phyloP scores from a whole-genome alignment of 2,797 vertebrate genomes.

The Ispidina picta region DNA sequence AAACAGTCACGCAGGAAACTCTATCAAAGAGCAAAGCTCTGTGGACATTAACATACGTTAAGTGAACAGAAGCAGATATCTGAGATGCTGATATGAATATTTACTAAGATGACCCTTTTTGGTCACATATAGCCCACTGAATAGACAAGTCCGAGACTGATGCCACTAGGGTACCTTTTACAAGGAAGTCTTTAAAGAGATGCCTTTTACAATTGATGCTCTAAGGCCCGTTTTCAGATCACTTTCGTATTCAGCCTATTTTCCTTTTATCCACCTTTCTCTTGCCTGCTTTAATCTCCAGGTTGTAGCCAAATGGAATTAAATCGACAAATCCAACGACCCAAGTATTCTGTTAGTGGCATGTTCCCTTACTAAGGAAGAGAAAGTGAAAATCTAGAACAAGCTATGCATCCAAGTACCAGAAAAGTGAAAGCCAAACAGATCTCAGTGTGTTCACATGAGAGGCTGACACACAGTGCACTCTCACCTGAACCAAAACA shows the following conservation, averaged over 20 bases:
- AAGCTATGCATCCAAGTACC: slow-evolving; percentile 3
- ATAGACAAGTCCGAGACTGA: not conserved
- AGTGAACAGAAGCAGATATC: not conserved
- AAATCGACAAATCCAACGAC: not conserved
- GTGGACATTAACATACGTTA: not conserved
- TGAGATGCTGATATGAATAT: not conserved
- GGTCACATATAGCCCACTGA: not conserved
- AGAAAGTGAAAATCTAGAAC: not conserved
- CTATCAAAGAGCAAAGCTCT: fast-evolving
- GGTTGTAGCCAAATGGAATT: not conserved
- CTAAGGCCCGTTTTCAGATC: not conserved
- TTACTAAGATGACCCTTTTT: not conserved
- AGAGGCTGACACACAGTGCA: not conserved
- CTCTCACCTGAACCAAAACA: not conserved
- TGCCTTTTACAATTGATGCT: not conserved
- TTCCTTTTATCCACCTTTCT: not conserved
- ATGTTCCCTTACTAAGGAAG: not conserved
- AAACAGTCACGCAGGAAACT: not conserved
- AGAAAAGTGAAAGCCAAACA: not conserved
- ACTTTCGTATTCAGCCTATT: not conserved
- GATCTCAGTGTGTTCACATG: not conserved
- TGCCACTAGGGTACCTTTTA: not conserved
- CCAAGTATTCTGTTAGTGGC: not conserved
- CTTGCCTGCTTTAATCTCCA: not conserved
- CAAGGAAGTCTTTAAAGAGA: not conserved